These are phyloP conservation scores for Antedon mediterranea DNA, from an alignment of 53 echinoderm and acorn worm genomes.

Conservation along the genomic window DNA sequence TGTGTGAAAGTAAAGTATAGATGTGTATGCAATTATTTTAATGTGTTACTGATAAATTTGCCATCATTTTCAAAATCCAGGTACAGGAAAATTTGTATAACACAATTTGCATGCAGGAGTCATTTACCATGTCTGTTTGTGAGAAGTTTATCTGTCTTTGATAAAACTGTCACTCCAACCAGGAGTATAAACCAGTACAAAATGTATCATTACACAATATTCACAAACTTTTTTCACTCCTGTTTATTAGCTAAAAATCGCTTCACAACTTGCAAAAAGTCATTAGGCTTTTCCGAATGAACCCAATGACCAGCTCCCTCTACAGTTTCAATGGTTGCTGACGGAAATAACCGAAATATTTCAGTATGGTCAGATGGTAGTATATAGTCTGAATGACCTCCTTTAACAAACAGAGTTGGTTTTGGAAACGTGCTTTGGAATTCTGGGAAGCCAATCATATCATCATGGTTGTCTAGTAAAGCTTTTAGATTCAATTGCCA, in stretches of 20 bases:
- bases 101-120: too few species aligned
- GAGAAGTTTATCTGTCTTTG: too few species aligned
- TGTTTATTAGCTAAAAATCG: slow-evolving; percentile 19
- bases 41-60: too few species aligned
- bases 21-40: too few species aligned
- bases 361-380: slow-evolving; percentile 45
- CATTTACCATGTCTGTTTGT: too few species aligned
- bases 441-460: slow-evolving; percentile 24
- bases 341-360: slow-evolving; percentile 48
- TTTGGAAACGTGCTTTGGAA: slow-evolving; percentile 15
- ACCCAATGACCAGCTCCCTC: slow-evolving; percentile 92
- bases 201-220: too few species aligned
- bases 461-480: slow-evolving; percentile 19
- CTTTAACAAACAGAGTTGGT: slow-evolving; percentile 44
- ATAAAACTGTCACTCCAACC: too few species aligned
- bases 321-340: slow-evolving; percentile 41
- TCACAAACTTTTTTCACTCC: not conserved
- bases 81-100: too few species aligned
- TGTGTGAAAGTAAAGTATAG: too few species aligned
- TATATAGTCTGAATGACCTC: slow-evolving; percentile 43
- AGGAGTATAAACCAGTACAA: too few species aligned
- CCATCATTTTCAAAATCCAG: too few species aligned
- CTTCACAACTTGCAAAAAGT: slow-evolving; percentile 38
- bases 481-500: slow-evolving; percentile 72
- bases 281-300: slow-evolving; percentile 68